Evolutionary conservation across 2,797 vertebrate species (phyloP).

Genomic region (Pogonophryne albipinna): DNA sequence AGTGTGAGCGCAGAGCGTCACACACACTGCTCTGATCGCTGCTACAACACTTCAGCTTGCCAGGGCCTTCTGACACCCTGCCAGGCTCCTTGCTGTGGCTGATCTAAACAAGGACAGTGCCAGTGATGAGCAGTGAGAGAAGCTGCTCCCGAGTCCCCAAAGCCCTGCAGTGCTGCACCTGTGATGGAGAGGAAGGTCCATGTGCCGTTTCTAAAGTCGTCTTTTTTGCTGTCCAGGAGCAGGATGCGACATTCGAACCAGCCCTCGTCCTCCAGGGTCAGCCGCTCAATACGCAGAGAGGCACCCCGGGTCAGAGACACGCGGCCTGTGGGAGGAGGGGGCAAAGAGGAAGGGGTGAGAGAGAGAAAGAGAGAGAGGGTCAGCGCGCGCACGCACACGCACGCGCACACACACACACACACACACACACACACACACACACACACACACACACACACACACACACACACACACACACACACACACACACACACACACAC

Average conservation of each 20-base stretch:
- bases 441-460: conserved; percentile 33
- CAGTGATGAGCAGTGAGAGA: conserved; percentile 40
- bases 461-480: conserved; percentile 32
- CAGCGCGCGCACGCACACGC: no score
- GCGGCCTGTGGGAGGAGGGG: conserved; percentile 84
- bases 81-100: conserved; percentile 57
- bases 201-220: conserved; percentile 94
- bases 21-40: conserved; percentile 33
- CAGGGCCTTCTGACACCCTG: conserved; percentile 36
- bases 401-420: no score
- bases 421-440: conserved; percentile 22
- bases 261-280: conserved; percentile 94
- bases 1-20: conserved; percentile 30
- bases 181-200: conserved; percentile 97
- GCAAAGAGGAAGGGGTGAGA: conserved; percentile 30
- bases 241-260: conserved; percentile 99
- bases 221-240: conserved; percentile 90
- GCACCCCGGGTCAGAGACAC: conserved; percentile 90
- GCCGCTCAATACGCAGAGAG: conserved; percentile 89
- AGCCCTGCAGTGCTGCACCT: conserved; percentile 82
- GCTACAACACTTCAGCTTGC: conserved; percentile 37
- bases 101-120: conserved; percentile 61
- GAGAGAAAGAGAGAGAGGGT: conserved; percentile 22
- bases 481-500: conserved; percentile 22
- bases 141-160: conserved; percentile 35